Base-by-base conservation (phyloP, 2,797 vertebrate species). In the Danio choprae region DNA sequence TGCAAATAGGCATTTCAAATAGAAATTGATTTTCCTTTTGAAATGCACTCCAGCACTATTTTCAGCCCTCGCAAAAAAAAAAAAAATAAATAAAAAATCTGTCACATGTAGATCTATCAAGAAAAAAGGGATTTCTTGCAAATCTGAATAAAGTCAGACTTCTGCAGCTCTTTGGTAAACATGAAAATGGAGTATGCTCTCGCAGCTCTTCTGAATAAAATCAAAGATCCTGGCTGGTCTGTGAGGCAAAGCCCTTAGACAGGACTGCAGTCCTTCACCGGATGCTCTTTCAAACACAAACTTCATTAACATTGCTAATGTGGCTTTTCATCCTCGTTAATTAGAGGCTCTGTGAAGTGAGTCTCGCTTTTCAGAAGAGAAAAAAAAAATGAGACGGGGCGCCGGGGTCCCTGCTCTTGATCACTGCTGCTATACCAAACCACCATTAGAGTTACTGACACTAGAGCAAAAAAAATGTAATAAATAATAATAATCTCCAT, bases 241-340 rank as follows among this genome's bases (percentile, higher is more conserved):
- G 22, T 74, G 63, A 79, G 68, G 78, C 36, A 43, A 80, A 81
- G 36, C 68, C 67, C 70, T 76, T 77, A 59, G 41, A 81, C 69
- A 77, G 76, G 20, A 82, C 70, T 59, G 40, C 65, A 79, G 77
- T 51, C 78, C 41, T 77, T 58, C 67, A 74, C 65, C 16, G 68
- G 29, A 71, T 72, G 77, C 67, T n/a, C 63, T 75, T 84, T 82
- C 83, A 83, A 81, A 87, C 81, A 64, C 80, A 44, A 79, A 50
- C 85, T 85, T 86, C 82, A 84, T 87, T 87, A 86, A 84, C 84
- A 86, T 87, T 87, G 82, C 84, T 86, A 87, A 87, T 86, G 81
- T 56, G n/a, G 73, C 76, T 85, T 89, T 89, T 87, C 84, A 87
- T 87, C 84, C 58, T 68, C 13, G 29, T 81, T 87, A 87, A 87